Evolutionary conservation across 1,140 invertebrate genomes (phyloP), one percentile per base, ranked within the genome.

Genomic region (Hypsibius dujardini): DNA sequence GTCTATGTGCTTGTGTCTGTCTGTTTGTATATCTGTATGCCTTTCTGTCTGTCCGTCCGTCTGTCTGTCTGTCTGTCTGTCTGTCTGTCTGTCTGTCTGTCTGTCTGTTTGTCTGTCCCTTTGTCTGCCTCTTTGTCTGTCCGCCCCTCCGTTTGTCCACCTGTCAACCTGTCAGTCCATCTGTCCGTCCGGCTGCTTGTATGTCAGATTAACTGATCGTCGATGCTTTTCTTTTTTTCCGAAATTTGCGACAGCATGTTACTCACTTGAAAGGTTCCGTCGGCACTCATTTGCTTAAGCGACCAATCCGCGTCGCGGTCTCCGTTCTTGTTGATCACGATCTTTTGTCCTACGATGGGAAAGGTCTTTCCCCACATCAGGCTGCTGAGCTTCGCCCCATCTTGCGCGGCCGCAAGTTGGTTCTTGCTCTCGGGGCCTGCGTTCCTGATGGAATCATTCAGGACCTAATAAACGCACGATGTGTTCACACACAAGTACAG

Each of bases 281-380:
- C 42, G 12, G 62, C 3, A 67, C 42, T 45, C 62, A 67, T 67
- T 67, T 67, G 62, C 12, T 67, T 12, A 3, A 67, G 62, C 12
- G 62, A 12, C 62, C 62, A 67, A 42, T 67, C 62, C 62, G 62
- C 12, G 7, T 67, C 62, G 7, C 62, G 62, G 62, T 67, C 62
- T 7, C 62, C 62, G 42, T 67, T 67, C 3, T 3, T 42, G 42
- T 67, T 67, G 62, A 67, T 67, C 12, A 15, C 42, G 62, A 67
- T 67, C 12, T 12, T 45, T 42, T 67, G 12, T 12, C 62, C 62
- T 42, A 67, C 3, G 42, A 67, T 67, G 62, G 62, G 12, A 42
- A 67, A 67, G 12, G 62, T 67, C 45, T 42, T 12, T 15, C 45
- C 45, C 62, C 62, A 67, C 62, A 67, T 67, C 62, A 67, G 42